Evolutionary conservation across 92 coral and sea anemone genomes (phyloP).

Genomic region (Actinostola sp.): DNA sequence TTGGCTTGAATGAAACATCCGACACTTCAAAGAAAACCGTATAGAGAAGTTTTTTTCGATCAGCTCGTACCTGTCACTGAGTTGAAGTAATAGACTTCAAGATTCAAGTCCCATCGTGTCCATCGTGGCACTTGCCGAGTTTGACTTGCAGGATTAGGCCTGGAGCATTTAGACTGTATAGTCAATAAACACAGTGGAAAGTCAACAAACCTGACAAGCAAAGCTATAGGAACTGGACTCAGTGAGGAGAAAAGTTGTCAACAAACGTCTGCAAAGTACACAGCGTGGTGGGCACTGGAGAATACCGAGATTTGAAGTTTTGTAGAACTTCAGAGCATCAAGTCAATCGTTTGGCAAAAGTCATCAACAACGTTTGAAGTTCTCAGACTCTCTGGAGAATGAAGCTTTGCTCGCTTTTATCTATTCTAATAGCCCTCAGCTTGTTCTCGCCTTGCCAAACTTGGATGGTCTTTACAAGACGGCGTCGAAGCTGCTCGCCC

Average conservation of each 20-base stretch:
- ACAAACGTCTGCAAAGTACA: background rate
- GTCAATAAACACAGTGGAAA: background rate
- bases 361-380: background rate
- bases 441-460: conserved; percentile 20
- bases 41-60: background rate
- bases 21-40: background rate
- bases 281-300: background rate
- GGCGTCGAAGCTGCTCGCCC: conserved; percentile 53
- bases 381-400: background rate
- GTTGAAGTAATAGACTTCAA: too few relatives aligned
- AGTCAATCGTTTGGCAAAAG: too few relatives aligned
- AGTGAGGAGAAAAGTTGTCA: background rate
- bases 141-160: background rate
- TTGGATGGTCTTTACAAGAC: conserved; percentile 44
- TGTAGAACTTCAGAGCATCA: background rate
- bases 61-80: conserved; percentile 9
- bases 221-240: background rate
- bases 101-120: background rate
- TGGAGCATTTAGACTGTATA: background rate
- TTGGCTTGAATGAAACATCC: background rate
- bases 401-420: background rate
- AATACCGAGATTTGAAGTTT: background rate
- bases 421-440: background rate
- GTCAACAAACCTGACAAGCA: conserved; percentile 1
- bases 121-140: background rate